Base-by-base conservation (phyloP, 2,888 invertebrate species). In the Gerris lacustris region DNA sequence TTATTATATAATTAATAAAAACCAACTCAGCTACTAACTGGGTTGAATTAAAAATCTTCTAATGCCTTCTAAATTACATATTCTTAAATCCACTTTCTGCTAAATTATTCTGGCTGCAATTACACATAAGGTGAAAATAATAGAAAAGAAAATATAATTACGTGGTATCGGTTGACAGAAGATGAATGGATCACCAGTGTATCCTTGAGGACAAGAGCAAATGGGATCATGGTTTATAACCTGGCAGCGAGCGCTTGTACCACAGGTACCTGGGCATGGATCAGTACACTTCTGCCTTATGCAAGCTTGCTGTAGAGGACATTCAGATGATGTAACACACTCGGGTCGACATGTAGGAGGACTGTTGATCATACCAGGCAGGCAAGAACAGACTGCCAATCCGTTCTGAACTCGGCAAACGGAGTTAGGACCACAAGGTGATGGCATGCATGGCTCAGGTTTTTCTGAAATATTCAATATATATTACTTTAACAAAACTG, bases 201-300 rank as follows among this genome's bases (percentile, higher is more conserved):
- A 89, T 75, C 90, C 91, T 55, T 85, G 80, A 67, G 86, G 78
- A 80, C 92, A 92, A 70, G 84, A 85, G 78, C 92, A 92, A 45
- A 87, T 86, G 2, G 94, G 92, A 72, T 89, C 87, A 80, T 94
- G 94, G 79, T 92, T 91, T 75, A 86, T 84, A 4, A 93, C 91
- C 70, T 86, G 86, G 79, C 94, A 94, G 79, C 89, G 87, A 5
- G 93, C 90, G 79, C 91, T 89, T 69, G 87, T 81, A 55, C 91
- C 91, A 79, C 91, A 91, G 73, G 88, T 86, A 75, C 90, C 90
- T 44, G 84, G 85, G 77, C 90, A 91, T 17, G 90, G 90, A 80
- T 91, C 86, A 18, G 84, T 78, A 78, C 91, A 91, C 77, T 86
- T 87, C 79, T 87, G 87, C 77, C 86, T 85, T 44, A 87, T 84